Evolutionary conservation across 2,113 vertebrate genomes (phyloP), one percentile per base, ranked within the genome.

Genomic region (Osmerus eperlanus): DNA sequence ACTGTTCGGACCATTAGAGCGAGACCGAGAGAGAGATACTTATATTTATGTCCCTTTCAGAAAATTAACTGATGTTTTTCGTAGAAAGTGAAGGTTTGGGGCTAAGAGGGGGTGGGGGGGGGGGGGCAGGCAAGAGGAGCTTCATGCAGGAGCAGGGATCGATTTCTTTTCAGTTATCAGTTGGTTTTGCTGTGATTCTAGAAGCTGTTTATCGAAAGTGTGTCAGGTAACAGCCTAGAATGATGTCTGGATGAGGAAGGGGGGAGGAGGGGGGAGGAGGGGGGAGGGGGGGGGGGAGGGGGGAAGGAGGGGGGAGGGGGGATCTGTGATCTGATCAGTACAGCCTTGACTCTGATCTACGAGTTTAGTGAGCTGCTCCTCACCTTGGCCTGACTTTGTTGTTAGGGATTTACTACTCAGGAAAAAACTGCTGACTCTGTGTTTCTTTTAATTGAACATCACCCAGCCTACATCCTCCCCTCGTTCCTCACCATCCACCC

Each of bases 331-430:
- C 60, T 41, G 58, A 62, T 61, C 36, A 72, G 67, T 71, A 71
- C 77, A 78, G 59, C 68, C 16, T 18, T 64, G 74, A 67, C 83
- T 82, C 67, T 74, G 72, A 75, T 78, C 77, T 84, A 83, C 62
- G 80, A 68, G 75, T 79, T 55, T 15, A 21, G 73, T 74, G 65
- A 21, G 62, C 59, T 55, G 52, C 68, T 70, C 63, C 21, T 87
- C 87, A 91, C 90, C 90, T 92, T 92, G 89, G 75, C 78, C 83
- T 87, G 90, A 91, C 87, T 90, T 91, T 89, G 84, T 87, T 87
- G 41, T 47, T 88, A 75, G 68, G 81, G 83, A 90, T 91, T 85
- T 84, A 91, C 90, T 77, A 79, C 79, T 68, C 71, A 51, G 13
- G 71, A 77, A 64, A 84, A 85, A 76, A 74, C 79, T 67, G 73